Evolutionary conservation across 2,888 invertebrate genomes (phyloP), one percentile per base, ranked within the genome.

Genomic region (Drosophila limbata): DNA sequence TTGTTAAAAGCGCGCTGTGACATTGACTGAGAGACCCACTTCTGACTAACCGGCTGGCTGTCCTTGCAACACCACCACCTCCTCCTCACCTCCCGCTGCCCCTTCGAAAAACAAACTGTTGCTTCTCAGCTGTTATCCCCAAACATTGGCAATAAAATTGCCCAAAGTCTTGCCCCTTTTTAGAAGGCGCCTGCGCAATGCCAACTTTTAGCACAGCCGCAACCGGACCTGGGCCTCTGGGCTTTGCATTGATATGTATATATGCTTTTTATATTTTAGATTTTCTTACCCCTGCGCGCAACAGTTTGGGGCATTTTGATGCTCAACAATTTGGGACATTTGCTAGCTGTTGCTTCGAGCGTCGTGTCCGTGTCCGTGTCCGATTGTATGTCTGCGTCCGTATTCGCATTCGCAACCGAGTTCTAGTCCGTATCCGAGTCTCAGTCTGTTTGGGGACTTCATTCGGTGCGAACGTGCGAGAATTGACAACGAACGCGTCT

Each of bases 11-110:
- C 40, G 51, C 50, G 35, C 56, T 42, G 53, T 88, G 84, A 89
- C 84, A 85, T 89, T 89, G 84, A 89, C 84, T 84, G 86, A 87
- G 89, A 85, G 76, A 87, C 87, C 88, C 84, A 84, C 57, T 84
- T 88, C 56, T 73, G 69, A 11, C 31, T 56, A 65, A 73, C 87
- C 89, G 87, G 87, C 83, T 65, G 79, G 25, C 64, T 68, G 69
- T 70, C 21, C 67, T 60, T 45, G 28, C 44, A 25, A 47, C 42
- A 17, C 10, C 57, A 50, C 5, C 25, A 25, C 25, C 25, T 21
- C 69, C 62, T 40, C 13, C 1, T 4, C 19, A 4, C n/a, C 4
- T 28, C 17, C 8, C 52, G 25, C 33, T 42, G 42, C 50, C 19
- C 48, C 66, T 44, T 48, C 50, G 51, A 71, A 68, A 73, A 85